Base-by-base conservation (phyloP, 2,113 vertebrate species). In the Atractosteus spatula region DNA sequence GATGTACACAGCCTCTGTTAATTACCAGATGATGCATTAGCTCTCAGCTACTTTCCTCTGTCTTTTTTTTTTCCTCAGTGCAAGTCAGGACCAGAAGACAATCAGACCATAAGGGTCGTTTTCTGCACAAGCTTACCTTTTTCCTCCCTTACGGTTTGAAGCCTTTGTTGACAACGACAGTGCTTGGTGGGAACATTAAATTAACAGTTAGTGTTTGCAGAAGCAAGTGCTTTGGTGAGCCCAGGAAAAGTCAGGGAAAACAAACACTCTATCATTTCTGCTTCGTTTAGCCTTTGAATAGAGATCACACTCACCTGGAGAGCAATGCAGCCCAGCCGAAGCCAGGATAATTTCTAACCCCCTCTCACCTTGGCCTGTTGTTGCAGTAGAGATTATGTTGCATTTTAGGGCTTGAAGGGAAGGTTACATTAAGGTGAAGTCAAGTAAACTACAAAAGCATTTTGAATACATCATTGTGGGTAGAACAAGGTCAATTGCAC, bases 31-130 rank as follows among this genome's bases (percentile, higher is more conserved):
- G 87, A 86, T 80, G 83, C 88, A 86, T 92, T 88, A 91, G 87
- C 85, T 85, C 88, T 90, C 74, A 76, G 82, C 84, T 87, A 77
- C 75, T 77, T 78, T 81, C 83, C 71, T 66, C 17, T 59, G 69
- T 29, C 66, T 68, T 83, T 83, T 89, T 87, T 91, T 82, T 93
- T 85, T 94, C 85, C 82, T 93, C 68, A 69, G 88, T 83, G 88
- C 83, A 86, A 89, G 90, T 84, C 86, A 89, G 86, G 79, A 82
- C 87, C 85, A 87, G 73, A 88, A 91, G 88, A 92, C 91, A 95
- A 94, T 94, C 92, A 95, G 92, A 91, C 82, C 90, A 93, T 92
- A 90, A 96, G 92, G 92, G 90, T 92, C 88, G 92, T 95, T 95
- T 96, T 95, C 92, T 94, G 89, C 89, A 90, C 92, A 90, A 95